Evolutionary conservation across 2,797 vertebrate genomes (phyloP).

Genomic region (Pteronotus mesoamericanus): DNA sequence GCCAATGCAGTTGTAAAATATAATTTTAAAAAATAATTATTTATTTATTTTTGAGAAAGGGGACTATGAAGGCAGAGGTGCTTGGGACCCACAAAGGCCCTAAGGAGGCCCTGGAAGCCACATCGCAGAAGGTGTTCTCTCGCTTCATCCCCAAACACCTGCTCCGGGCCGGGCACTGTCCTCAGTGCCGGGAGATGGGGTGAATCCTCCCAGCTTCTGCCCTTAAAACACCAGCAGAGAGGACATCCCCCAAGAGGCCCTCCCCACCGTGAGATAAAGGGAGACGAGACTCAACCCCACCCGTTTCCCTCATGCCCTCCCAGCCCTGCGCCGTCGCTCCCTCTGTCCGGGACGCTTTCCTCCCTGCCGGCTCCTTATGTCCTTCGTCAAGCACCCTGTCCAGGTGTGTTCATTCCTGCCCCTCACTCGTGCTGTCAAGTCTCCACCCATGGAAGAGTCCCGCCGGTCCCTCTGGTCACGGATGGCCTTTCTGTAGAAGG

Average conservation of each 20-base stretch:
- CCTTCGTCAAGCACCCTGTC: background rate
- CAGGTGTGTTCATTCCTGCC: background rate
- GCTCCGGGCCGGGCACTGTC: background rate
- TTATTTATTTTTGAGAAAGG: background rate
- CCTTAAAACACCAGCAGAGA: background rate
- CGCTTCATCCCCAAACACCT: background rate
- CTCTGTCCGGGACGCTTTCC: no score
- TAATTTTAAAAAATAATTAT: background rate
- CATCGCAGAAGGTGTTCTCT: accelerated
- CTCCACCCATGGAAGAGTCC: background rate
- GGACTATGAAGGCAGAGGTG: background rate
- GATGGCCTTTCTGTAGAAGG: background rate
- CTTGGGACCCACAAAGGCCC: background rate
- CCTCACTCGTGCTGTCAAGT: background rate
- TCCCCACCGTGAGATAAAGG: accelerated
- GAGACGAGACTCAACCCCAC: accelerated
- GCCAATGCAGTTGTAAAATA: background rate
- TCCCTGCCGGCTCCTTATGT: background rate
- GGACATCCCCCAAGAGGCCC: no score
- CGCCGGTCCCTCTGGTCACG: background rate
- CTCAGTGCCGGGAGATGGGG: background rate
- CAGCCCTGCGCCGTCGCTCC: accelerated
- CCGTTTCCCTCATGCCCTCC: accelerated
- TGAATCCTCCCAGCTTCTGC: background rate
- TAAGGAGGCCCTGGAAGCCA: background rate